Percentiles rank a stretch among this genome's conserved stretches.
These are phyloP conservation scores for Chaetorhynchus papuensis DNA, from an alignment of 2,113 vertebrate species.

Conservation along the genomic window DNA sequence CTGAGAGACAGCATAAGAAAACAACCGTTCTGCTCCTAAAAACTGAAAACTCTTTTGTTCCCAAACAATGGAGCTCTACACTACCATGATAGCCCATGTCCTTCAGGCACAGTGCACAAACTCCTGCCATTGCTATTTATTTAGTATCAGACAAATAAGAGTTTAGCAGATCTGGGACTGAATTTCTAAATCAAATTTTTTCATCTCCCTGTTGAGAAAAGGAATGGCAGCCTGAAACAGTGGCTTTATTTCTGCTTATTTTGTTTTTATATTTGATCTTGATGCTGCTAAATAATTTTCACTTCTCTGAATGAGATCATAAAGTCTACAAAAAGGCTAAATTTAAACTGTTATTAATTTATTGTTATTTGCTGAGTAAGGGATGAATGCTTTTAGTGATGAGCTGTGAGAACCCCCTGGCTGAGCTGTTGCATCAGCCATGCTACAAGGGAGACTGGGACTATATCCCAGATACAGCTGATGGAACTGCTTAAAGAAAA, in stretches of 20 bases:
- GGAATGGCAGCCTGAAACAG: neutral
- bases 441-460: rapidly evolving
- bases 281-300: neutral
- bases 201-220: neutral
- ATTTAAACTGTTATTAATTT: neutral
- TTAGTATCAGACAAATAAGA: neutral
- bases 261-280: neutral
- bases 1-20: neutral
- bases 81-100: neutral
- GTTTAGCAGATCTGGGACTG: neutral
- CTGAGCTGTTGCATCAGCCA: neutral
- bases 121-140: neutral
- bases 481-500: neutral
- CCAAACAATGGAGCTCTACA: neutral
- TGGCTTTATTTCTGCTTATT: neutral
- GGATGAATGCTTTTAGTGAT: neutral
- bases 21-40: neutral
- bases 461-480: neutral
- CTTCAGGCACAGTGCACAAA: neutral
- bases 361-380: neutral
- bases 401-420: neutral
- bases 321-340: neutral
- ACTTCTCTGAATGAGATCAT: neutral
- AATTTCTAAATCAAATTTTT: neutral
- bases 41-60: neutral